phyloP scores from a whole-genome alignment of 2,888 invertebrate species.

The Macropis europaea region DNA sequence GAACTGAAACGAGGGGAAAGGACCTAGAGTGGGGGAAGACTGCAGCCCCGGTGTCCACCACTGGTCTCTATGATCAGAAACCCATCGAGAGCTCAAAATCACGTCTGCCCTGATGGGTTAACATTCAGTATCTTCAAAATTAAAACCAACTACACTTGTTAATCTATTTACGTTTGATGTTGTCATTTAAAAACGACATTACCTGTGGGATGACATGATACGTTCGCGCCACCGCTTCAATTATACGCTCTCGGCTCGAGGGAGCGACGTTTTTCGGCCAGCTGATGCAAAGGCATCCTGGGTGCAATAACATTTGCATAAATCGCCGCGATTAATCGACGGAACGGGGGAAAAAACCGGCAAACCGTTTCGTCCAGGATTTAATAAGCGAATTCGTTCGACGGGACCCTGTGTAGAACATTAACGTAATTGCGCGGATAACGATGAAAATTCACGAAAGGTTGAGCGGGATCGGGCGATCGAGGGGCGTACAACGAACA shows the following conservation, averaged over 20 bases:
- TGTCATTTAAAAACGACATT: too few relatives aligned
- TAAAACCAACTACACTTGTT: too few relatives aligned
- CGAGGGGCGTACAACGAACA: not conserved
- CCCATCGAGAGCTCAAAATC: too few relatives aligned
- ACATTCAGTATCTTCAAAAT: too few relatives aligned
- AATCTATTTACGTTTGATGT: too few relatives aligned
- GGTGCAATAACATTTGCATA: constrained; percentile 36
- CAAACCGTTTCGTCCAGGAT: too few relatives aligned
- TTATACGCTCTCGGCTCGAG: constrained; percentile 28
- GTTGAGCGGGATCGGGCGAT: not conserved
- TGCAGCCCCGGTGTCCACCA: too few relatives aligned
- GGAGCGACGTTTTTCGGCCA: not conserved
- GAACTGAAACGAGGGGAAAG: too few relatives aligned
- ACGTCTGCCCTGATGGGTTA: too few relatives aligned
- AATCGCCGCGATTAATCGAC: constrained; percentile 32
- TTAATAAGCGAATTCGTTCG: constrained; percentile 44
- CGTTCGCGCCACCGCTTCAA: constrained; percentile 49
- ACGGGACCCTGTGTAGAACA: constrained; percentile 5
- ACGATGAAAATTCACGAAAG: constrained; percentile 25
- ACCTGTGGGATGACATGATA: too few relatives aligned
- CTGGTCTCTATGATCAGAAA: too few relatives aligned
- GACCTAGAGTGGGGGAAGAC: too few relatives aligned
- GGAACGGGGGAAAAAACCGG: not conserved
- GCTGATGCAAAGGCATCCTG: constrained; percentile 9
- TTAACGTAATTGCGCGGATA: constrained; percentile 40